phyloP scores from a whole-genome alignment of 2,888 invertebrate species.

The Tortrix viridana region DNA sequence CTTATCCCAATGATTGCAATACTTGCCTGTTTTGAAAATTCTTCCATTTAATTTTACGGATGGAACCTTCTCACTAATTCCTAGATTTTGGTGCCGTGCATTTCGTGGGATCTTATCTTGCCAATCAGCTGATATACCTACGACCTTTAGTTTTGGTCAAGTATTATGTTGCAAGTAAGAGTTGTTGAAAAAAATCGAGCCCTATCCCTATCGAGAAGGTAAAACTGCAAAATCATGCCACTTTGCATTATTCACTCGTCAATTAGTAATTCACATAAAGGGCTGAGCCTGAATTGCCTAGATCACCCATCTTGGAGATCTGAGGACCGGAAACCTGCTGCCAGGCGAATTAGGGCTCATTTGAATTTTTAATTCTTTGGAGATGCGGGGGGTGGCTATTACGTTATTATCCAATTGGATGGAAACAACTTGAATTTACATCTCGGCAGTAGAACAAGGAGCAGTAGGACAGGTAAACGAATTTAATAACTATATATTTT shows the following conservation, averaged over 20 bases:
- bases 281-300: slow-evolving; percentile 52
- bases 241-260: slow-evolving; percentile 15
- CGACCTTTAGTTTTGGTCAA: no score
- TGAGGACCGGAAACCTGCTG: slow-evolving; percentile 64
- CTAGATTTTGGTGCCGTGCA: no score
- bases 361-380: slow-evolving; percentile 63
- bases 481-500: no score
- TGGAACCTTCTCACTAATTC: no score
- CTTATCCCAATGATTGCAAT: no score
- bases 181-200: no score
- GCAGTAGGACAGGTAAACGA: neutral
- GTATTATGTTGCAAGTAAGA: no score
- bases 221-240: neutral
- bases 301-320: slow-evolving; percentile 50
- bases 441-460: neutral
- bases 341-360: slow-evolving; percentile 65
- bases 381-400: slow-evolving; percentile 49
- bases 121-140: no score
- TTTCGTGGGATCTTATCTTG: no score
- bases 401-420: slow-evolving; percentile 48
- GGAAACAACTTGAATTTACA: slow-evolving; percentile 55
- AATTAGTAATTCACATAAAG: slow-evolving; percentile 33
- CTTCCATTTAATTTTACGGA: no score
- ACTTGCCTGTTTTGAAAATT: no score
- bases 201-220: no score